These are phyloP conservation scores for Brachionus calyciflorus DNA, from an alignment of 1,140 invertebrate species.

Conservation along the genomic window DNA sequence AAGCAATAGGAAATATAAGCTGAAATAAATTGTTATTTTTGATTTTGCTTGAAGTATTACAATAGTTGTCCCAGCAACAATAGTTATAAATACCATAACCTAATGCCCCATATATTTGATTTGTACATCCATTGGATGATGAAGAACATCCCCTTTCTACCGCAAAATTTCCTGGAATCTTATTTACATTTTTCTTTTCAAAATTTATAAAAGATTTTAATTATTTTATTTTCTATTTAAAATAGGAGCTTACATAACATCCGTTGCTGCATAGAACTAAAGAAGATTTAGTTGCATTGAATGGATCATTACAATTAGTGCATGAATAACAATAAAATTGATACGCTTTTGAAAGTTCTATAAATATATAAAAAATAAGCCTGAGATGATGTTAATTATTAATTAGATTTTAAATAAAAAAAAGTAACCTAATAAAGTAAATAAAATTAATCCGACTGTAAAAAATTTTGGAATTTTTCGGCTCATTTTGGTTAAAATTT, in stretches of 20 bases:
- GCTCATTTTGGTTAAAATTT: too few species aligned
- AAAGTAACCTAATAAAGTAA: too few species aligned
- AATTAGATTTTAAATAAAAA: too few species aligned
- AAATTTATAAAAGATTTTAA: neutral
- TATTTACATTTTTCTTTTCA: constrained; percentile 25
- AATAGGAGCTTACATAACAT: constrained; percentile 32
- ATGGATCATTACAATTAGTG: constrained; percentile 44
- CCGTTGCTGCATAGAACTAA: constrained; percentile 32
- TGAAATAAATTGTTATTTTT: neutral
- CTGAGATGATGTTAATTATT: too few species aligned
- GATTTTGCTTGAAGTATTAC: constrained; percentile 1
- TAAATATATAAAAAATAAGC: too few species aligned
- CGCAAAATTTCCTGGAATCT: constrained; percentile 2
- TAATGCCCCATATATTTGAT: constrained; percentile 21
- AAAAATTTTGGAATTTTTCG: too few species aligned
- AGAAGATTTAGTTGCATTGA: neutral
- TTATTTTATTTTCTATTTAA: neutral
- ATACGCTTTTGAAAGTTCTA: neutral
- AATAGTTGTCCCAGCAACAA: constrained; percentile 44
- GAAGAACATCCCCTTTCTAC: constrained; percentile 38
- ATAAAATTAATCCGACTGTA: too few species aligned
- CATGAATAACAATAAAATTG: constrained; percentile 44
- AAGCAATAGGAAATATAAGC: too few species aligned
- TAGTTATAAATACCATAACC: constrained; percentile 44
- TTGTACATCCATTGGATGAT: neutral